A percentile compares a stretch with the other conserved stretches of the same genome.
These are phyloP conservation scores for Ellobium chinense DNA, from an alignment of 2,888 invertebrate genomes.

Conservation along the genomic window DNA sequence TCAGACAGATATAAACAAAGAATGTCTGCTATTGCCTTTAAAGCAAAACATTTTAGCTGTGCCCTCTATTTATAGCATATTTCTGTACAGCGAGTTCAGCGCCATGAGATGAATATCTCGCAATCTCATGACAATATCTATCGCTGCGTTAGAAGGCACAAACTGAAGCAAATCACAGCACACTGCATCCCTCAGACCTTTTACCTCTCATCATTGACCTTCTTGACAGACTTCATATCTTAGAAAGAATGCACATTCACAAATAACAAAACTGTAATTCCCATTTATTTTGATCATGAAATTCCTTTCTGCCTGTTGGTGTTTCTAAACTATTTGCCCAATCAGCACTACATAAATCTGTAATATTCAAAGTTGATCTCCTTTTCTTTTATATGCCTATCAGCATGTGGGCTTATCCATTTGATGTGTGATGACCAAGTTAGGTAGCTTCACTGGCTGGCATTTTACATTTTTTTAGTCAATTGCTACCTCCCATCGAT, in stretches of 20 bases:
- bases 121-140: not conserved
- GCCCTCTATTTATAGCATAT: conserved; percentile 6
- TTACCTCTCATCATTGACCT: conserved; percentile 51
- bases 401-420: too few relatives aligned
- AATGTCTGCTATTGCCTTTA: conserved; percentile 25
- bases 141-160: not conserved
- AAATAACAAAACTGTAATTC: too few relatives aligned
- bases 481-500: too few relatives aligned
- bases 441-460: too few relatives aligned
- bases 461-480: too few relatives aligned
- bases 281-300: too few relatives aligned
- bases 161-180: conserved; percentile 4
- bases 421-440: too few relatives aligned
- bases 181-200: conserved; percentile 45
- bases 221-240: not conserved
- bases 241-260: not conserved
- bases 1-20: not conserved
- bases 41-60: not conserved
- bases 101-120: not conserved
- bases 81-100: conserved; percentile 20
- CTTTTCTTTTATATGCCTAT: too few relatives aligned
- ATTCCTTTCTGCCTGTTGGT: too few relatives aligned
- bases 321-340: too few relatives aligned
- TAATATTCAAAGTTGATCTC: too few relatives aligned
- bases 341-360: too few relatives aligned